Evolutionary conservation across 2,888 invertebrate species (phyloP).

Genomic region (Drymonia ruficornis): DNA sequence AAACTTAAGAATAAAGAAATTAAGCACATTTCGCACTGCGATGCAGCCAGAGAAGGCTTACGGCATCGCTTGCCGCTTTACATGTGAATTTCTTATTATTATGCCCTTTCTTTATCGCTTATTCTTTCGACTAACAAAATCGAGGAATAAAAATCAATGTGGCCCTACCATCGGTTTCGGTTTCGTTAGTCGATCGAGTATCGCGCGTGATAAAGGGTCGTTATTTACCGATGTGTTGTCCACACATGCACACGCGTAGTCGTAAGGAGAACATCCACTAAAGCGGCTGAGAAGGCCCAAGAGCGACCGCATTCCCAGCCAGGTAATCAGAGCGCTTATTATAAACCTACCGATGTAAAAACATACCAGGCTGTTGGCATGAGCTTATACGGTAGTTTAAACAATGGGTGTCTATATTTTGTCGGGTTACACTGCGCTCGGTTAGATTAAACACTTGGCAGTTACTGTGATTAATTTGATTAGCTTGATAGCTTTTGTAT

Average conservation of each 20-base stretch:
- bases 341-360: slow-evolving; percentile 65
- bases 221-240: slow-evolving; percentile 83
- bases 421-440: slow-evolving; percentile 74
- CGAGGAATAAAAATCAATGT: slow-evolving; percentile 8
- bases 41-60: slow-evolving; percentile 61
- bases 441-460: slow-evolving; percentile 38
- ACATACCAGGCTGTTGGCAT: slow-evolving; percentile 71
- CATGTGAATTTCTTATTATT: slow-evolving; percentile 61
- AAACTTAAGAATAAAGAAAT: slow-evolving; percentile 41
- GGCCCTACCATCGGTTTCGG: slow-evolving; percentile 10
- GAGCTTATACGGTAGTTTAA: slow-evolving; percentile 70
- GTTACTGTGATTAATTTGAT: slow-evolving; percentile 39
- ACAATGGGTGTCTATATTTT: slow-evolving; percentile 59
- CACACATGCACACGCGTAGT: slow-evolving; percentile 85
- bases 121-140: slow-evolving; percentile 64
- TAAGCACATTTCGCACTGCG: slow-evolving; percentile 73
- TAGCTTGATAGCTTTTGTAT: slow-evolving; percentile 38
- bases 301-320: slow-evolving; percentile 85
- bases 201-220: slow-evolving; percentile 57
- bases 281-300: slow-evolving; percentile 85
- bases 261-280: slow-evolving; percentile 85
- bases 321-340: slow-evolving; percentile 81
- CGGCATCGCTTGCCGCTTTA: slow-evolving; percentile 81
- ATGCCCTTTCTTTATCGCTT: slow-evolving; percentile 55
- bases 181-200: slow-evolving; percentile 64